Evolutionary conservation across 1,140 invertebrate genomes (phyloP).

Genomic region (Micrasema longulum): DNA sequence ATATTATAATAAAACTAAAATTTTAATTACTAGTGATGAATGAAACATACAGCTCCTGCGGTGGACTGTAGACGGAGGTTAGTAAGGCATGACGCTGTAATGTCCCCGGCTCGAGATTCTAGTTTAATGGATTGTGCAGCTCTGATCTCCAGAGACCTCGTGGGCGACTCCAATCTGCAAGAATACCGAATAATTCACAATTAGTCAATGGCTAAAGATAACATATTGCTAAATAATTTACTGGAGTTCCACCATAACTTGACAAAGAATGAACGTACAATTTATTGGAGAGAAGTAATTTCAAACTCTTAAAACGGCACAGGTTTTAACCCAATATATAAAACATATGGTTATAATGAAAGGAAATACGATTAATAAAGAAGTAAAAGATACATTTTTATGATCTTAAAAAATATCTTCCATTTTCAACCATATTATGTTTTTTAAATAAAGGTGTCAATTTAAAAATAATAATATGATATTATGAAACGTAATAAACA

Average conservation of each 20-base stretch:
- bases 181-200: not conserved
- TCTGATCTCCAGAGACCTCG: slow-evolving; percentile 83
- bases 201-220: too few relatives aligned
- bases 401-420: too few relatives aligned
- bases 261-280: not conserved
- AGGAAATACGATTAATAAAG: too few relatives aligned
- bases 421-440: too few relatives aligned
- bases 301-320: not conserved
- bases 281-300: not conserved
- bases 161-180: slow-evolving; percentile 87
- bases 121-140: slow-evolving; percentile 85
- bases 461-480: too few relatives aligned
- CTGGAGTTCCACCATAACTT: not conserved
- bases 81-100: slow-evolving; percentile 82
- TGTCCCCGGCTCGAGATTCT: slow-evolving; percentile 89
- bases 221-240: too few relatives aligned
- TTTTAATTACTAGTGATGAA: too few relatives aligned
- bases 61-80: slow-evolving; percentile 86
- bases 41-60: slow-evolving; percentile 80
- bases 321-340: not conserved
- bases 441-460: too few relatives aligned
- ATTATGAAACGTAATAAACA: too few relatives aligned
- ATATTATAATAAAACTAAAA: too few relatives aligned
- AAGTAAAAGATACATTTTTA: too few relatives aligned
- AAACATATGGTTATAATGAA: not conserved